Conservation (phyloP, 2,888 invertebrate species). For the Polylopha cassiicola region DNA sequence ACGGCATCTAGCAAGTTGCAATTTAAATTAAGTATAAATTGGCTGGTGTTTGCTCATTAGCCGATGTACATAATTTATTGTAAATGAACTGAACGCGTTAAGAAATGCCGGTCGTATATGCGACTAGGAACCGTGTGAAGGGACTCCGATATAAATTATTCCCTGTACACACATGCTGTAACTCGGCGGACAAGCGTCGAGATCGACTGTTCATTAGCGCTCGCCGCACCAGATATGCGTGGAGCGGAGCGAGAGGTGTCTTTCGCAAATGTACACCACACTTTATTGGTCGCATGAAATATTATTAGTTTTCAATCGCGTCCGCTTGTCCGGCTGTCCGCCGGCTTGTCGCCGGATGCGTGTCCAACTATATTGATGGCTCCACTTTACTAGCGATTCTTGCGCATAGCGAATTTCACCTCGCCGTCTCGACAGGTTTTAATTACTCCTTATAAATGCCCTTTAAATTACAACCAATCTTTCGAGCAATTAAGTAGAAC, state of each 20-base stretch:
- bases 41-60: constrained; percentile 5
- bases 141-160: constrained; percentile 29
- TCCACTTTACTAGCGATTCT: constrained; percentile 43
- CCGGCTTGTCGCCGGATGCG: constrained; percentile 60
- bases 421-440: constrained; percentile 37
- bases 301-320: constrained; percentile 59
- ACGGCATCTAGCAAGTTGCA: no score
- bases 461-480: constrained; percentile 34
- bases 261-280: constrained; percentile 50
- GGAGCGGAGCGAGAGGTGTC: constrained; percentile 31
- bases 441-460: constrained; percentile 47
- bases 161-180: constrained; percentile 21
- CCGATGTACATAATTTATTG: constrained; percentile 5
- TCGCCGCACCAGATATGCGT: constrained; percentile 11
- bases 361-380: constrained; percentile 63
- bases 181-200: constrained; percentile 25
- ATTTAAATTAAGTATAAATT: no score
- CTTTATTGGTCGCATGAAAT: constrained; percentile 50
- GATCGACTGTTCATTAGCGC: constrained; percentile 2
- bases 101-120: neutral
- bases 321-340: constrained; percentile 52
- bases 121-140: neutral
- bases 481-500: constrained; percentile 36
- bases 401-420: constrained; percentile 57
- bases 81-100: constrained; percentile 1